These are phyloP conservation scores for Chloebia gouldiae DNA, from an alignment of 2,113 vertebrate species.

Conservation along the genomic window DNA sequence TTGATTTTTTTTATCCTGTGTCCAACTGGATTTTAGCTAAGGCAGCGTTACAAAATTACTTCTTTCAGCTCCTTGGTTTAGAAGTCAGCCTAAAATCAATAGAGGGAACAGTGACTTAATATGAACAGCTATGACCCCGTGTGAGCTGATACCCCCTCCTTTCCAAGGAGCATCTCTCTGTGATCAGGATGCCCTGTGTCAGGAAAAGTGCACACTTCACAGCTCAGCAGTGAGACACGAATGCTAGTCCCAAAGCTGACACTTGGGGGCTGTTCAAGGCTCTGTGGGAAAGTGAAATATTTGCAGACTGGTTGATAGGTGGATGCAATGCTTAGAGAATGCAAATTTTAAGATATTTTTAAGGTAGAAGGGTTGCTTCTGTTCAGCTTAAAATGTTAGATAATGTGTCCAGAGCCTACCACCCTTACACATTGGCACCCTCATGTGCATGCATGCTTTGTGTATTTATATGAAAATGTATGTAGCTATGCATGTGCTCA, in stretches of 20 bases:
- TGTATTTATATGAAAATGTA: not conserved
- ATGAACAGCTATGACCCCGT: not conserved
- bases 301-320: not conserved
- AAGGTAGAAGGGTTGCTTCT: not conserved
- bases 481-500: not conserved
- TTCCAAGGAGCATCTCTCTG: not conserved
- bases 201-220: not conserved
- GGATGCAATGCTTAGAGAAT: not conserved
- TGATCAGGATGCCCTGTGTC: not conserved
- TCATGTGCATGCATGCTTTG: not conserved
- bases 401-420: not conserved
- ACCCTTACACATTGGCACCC: not conserved
- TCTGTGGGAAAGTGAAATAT: not conserved
- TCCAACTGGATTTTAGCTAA: not conserved
- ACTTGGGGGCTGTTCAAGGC: not conserved
- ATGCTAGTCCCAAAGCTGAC: not conserved
- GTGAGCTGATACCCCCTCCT: not conserved
- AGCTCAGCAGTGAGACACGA: not conserved
- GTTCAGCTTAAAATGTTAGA: not conserved
- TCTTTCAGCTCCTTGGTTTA: not conserved
- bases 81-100: not conserved
- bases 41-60: not conserved
- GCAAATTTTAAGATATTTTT: not conserved
- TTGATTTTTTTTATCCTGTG: not conserved
- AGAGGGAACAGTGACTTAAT: not conserved